Evolutionary conservation across 2,797 vertebrate species (phyloP), one percentile per base, ranked within the genome.

Genomic region (Sebastiscus tertius): DNA sequence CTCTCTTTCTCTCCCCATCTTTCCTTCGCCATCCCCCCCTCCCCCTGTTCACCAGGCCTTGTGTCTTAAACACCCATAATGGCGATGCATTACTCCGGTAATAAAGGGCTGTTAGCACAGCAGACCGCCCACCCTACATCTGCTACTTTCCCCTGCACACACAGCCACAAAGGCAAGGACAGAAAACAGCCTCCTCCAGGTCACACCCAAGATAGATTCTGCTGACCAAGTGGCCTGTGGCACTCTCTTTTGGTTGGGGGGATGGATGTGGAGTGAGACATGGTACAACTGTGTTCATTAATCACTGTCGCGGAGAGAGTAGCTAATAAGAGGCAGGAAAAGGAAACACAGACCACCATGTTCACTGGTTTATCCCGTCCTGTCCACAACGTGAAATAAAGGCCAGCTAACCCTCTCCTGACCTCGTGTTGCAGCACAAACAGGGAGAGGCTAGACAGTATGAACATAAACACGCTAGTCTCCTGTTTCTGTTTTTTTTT

Each of bases 51-150:
- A 77, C 78, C 77, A 72, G 77, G 81, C 87, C 92, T 76, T 85
- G 83, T 89, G 88, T 93, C 89, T 94, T 94, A 92, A 95, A 92
- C 86, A 91, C 81, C 82, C 87, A 81, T 94, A 94, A 94, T 95
- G 87, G 90, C 79, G 67, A 79, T 84, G 86, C 90, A 91, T 93
- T 91, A 90, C 92, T 87, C 59, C 74, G 58, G 89, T 92, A 93
- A 93, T 88, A 87, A 89, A 85, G 84, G 86, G 84, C 85, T 93
- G 87, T 88, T 89, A 87, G 89, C 16, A 86, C 87, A 89, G 82
- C 86, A 80, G 75, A 83, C 79, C 72, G 79, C 90, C 89, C 80
- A 88, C 87, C 82, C 83, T 88, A 89, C 91, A 93, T 93, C 93
- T 94, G 92, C 92, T 84, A 75, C 81, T 42, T 78, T 85, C 88